A percentile compares a stretch with the other conserved stretches of the same genome.
Conservation (phyloP, 2,797 vertebrate genomes). For the Dromococcyx pavoninus region DNA sequence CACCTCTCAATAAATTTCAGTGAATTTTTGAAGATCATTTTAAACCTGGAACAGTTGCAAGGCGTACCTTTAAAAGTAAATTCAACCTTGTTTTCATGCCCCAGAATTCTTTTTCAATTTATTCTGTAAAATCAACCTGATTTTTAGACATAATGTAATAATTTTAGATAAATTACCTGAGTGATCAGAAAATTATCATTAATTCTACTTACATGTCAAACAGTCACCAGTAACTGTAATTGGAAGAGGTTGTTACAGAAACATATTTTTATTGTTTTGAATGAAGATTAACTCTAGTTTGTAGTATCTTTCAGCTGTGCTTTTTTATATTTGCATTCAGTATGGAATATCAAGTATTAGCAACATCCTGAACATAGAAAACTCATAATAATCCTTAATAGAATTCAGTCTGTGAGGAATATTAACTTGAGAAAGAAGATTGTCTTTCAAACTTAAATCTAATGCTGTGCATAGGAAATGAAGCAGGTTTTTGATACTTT, state of each 20-base stretch:
- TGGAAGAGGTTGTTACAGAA: slow-evolving; percentile 50
- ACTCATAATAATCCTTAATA: not conserved
- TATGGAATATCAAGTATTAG: not conserved
- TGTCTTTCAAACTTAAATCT: not conserved
- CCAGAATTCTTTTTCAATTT: not conserved
- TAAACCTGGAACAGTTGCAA: not conserved
- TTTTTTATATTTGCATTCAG: not conserved
- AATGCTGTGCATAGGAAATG: not conserved
- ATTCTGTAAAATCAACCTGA: not conserved
- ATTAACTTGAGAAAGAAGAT: not conserved
- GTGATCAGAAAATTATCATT: not conserved
- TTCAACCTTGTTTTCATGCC: not conserved
- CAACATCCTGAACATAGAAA: not conserved
- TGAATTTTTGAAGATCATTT: not conserved
- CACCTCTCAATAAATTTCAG: slow-evolving; percentile 4
- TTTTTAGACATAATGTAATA: not conserved
- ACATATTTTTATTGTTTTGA: not conserved
- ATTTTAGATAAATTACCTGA: not conserved
- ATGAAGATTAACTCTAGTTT: not conserved
- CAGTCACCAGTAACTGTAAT: not conserved
- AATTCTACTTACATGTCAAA: not conserved
- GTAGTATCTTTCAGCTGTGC: not conserved
- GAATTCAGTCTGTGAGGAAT: not conserved
- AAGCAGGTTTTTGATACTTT: not conserved
- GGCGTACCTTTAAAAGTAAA: not conserved